These are phyloP conservation scores for Lepidotrigona ventralis DNA, from an alignment of 1,140 invertebrate species.

Conservation along the genomic window DNA sequence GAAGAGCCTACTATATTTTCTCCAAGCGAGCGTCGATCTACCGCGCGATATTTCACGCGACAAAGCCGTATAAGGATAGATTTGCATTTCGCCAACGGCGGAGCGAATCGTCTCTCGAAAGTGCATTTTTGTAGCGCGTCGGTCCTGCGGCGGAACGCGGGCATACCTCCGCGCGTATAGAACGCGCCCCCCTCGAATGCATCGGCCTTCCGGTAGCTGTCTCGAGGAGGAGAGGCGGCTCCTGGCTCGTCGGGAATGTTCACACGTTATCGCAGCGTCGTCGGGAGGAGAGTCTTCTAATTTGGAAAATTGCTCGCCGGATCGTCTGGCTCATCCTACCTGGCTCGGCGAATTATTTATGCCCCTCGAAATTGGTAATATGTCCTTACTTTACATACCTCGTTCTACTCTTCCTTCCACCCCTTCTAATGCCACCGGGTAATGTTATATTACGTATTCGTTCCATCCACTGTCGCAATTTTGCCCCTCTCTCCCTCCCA, in stretches of 20 bases:
- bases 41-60: neutral
- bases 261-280: conserved; percentile 32
- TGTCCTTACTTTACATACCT: conserved; percentile 48
- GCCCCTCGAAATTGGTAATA: conserved; percentile 52
- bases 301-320: conserved; percentile 48
- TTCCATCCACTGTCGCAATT: conserved; percentile 28
- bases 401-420: too few species aligned
- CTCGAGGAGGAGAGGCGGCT: conserved; percentile 1
- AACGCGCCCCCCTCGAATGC: neutral
- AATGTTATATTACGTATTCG: conserved; percentile 52
- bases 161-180: conserved; percentile 25
- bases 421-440: conserved; percentile 31
- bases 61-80: neutral
- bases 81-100: neutral
- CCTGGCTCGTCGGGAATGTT: conserved; percentile 40
- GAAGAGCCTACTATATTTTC: neutral
- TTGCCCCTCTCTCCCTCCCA: neutral
- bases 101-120: neutral
- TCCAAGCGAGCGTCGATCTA: too few species aligned
- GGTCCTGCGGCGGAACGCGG: neutral
- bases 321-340: conserved; percentile 30
- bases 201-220: conserved; percentile 21
- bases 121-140: conserved; percentile 27
- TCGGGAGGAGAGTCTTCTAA: conserved; percentile 45
- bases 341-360: conserved; percentile 37